Evolutionary conservation across 2,113 vertebrate species (phyloP).

Genomic region (Oryctolagus cuniculus): DNA sequence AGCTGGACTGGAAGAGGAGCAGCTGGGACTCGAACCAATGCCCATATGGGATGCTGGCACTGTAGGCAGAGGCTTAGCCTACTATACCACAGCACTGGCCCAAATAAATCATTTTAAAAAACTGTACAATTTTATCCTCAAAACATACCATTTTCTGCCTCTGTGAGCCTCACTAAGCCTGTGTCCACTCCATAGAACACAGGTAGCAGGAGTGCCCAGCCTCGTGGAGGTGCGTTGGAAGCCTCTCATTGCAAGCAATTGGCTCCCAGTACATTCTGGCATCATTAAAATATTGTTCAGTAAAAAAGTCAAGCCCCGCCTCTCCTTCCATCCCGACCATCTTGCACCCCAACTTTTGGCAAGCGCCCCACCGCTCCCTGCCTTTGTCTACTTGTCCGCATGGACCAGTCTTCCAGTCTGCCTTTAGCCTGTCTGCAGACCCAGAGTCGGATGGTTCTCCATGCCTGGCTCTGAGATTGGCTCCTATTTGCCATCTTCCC

Average conservation of each 20-base stretch:
- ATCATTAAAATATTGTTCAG: background rate
- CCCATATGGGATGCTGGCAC: too few relatives aligned
- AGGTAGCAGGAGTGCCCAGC: accelerated
- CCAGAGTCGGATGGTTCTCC: background rate
- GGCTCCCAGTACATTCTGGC: background rate
- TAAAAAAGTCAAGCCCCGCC: background rate
- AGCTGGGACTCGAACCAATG: too few relatives aligned
- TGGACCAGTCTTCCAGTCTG: background rate
- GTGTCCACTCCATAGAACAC: background rate
- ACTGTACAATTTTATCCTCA: background rate
- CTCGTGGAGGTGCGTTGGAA: accelerated
- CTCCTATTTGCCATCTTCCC: background rate
- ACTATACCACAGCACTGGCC: accelerated
- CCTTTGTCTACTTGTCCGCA: background rate
- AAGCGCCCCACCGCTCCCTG: background rate
- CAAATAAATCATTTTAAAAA: background rate
- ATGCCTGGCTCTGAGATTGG: background rate
- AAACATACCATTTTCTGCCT: accelerated
- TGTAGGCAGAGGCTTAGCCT: too few relatives aligned
- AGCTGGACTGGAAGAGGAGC: too few relatives aligned
- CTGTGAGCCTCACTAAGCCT: background rate
- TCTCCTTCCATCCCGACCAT: background rate
- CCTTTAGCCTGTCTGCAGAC: background rate
- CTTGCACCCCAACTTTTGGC: background rate
- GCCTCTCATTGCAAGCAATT: too few relatives aligned